Evolutionary conservation across 2,888 invertebrate species (phyloP).

Genomic region (Ophion slaviceki): DNA sequence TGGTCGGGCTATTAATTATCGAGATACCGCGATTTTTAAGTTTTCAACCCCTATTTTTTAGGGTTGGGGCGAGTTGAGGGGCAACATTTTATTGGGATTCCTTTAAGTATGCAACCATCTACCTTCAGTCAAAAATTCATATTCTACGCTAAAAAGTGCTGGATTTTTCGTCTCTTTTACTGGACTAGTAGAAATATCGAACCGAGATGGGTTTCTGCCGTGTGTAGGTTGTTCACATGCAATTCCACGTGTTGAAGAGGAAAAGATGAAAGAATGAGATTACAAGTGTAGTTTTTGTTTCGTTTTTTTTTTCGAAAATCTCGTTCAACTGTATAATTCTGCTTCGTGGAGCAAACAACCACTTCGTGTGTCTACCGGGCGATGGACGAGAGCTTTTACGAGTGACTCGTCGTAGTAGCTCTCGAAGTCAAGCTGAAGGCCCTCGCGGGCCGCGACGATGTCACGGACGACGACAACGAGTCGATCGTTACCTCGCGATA

Average conservation of each 20-base stretch:
- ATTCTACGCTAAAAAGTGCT: too few species aligned
- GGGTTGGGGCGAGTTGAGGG: too few species aligned
- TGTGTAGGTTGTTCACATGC: slow-evolving; percentile 15
- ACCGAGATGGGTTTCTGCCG: neutral
- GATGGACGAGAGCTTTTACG: slow-evolving; percentile 61
- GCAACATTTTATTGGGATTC: too few species aligned
- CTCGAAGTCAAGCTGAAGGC: slow-evolving; percentile 47
- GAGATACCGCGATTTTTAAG: too few species aligned
- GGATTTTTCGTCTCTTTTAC: too few species aligned
- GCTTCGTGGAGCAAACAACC: slow-evolving; percentile 49
- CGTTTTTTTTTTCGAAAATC: slow-evolving; percentile 50
- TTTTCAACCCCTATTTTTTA: too few species aligned
- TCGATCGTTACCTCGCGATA: slow-evolving; percentile 74
- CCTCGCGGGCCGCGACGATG: slow-evolving; percentile 65
- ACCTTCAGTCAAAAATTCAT: too few species aligned
- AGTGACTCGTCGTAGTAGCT: slow-evolving; percentile 57
- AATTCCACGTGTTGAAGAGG: slow-evolving; percentile 60
- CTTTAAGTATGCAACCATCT: too few species aligned
- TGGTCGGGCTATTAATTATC: too few species aligned
- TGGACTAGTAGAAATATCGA: slow-evolving; percentile 4
- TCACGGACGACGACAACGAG: slow-evolving; percentile 72
- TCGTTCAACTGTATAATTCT: slow-evolving; percentile 43
- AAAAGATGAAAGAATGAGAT: slow-evolving; percentile 45
- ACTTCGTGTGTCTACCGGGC: slow-evolving; percentile 40
- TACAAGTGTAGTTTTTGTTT: slow-evolving; percentile 33